Conservation (phyloP, 1,140 invertebrate genomes). For the Halesus radiatus region DNA sequence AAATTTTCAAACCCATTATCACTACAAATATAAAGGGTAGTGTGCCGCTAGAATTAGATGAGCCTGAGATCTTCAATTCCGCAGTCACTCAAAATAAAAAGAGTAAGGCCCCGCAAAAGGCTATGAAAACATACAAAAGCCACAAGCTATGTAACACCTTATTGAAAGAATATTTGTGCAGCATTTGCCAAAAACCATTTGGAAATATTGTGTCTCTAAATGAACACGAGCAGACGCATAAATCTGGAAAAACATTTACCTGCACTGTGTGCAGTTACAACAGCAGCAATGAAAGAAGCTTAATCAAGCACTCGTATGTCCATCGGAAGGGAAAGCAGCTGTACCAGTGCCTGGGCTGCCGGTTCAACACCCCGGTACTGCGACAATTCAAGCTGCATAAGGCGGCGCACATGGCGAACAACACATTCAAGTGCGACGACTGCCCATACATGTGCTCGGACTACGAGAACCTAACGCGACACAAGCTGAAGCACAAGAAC, state of each 20-base stretch:
- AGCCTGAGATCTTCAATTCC: background rate
- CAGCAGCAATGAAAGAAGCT: background rate
- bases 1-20: background rate
- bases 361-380: background rate
- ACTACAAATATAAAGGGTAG: background rate
- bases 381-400: slow-evolving; percentile 12
- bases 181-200: background rate
- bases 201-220: background rate
- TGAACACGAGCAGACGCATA: slow-evolving; percentile 6
- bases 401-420: background rate
- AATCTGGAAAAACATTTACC: background rate
- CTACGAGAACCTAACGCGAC: background rate
- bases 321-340: background rate
- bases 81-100: too few species aligned
- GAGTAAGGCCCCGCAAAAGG: background rate
- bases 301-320: slow-evolving; percentile 4
- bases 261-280: background rate
- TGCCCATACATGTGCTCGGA: background rate
- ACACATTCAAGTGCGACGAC: background rate
- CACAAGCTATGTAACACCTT: background rate
- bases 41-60: background rate
- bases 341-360: background rate
- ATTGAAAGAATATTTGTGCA: background rate
- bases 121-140: slow-evolving; percentile 19
- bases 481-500: background rate